phyloP scores from a whole-genome alignment of 2,113 vertebrate species.

The Mustelus asterias region DNA sequence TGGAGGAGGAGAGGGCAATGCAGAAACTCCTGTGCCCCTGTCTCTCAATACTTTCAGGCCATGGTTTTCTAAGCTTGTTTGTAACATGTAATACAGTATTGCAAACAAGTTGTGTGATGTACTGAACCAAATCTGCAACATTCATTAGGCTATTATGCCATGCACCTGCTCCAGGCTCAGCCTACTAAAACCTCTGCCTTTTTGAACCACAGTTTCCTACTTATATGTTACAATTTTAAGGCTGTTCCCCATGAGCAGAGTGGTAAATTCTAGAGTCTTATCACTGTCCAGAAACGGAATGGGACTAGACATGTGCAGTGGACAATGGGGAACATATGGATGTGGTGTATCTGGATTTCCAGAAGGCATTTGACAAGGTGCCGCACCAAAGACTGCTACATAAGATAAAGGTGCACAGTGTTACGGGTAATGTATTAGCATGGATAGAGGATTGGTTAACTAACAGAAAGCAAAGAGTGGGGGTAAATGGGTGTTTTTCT shows the following conservation, averaged over 20 bases:
- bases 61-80: background rate
- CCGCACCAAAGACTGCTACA: too few relatives aligned
- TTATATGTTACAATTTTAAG: background rate
- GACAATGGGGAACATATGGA: too few relatives aligned
- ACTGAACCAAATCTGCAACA: background rate
- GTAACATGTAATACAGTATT: background rate
- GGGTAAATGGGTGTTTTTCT: too few relatives aligned
- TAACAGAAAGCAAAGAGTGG: too few relatives aligned
- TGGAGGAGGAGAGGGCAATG: background rate
- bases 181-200: background rate
- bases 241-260: background rate
- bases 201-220: background rate
- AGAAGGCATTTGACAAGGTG: too few relatives aligned
- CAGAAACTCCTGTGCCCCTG: background rate
- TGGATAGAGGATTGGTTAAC: too few relatives aligned
- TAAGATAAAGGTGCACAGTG: too few relatives aligned
- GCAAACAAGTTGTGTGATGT: background rate
- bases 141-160: background rate
- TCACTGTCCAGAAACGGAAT: too few relatives aligned
- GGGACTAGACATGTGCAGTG: too few relatives aligned
- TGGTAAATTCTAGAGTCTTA: background rate
- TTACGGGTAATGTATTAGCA: too few relatives aligned
- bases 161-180: background rate
- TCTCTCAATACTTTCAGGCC: background rate
- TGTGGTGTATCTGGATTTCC: too few relatives aligned